A percentile compares a stretch with the other conserved stretches of the same genome.
phyloP scores from a whole-genome alignment of 2,113 vertebrate genomes.

The Pongo abelii region DNA sequence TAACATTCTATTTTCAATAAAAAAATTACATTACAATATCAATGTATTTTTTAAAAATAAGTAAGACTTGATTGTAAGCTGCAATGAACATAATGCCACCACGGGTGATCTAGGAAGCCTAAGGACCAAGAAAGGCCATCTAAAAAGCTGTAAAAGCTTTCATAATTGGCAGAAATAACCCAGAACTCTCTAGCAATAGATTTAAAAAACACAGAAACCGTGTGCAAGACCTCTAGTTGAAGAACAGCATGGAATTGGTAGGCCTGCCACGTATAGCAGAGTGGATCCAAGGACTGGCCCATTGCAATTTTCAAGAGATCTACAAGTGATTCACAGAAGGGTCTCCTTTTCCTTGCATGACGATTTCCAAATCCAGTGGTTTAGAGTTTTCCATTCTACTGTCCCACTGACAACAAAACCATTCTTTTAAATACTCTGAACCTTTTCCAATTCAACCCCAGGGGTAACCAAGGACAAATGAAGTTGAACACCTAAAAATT shows the following conservation, averaged over 20 bases:
- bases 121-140: not conserved
- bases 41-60: not conserved
- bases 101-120: not conserved
- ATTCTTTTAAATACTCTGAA: not conserved
- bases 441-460: not conserved
- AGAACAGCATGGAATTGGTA: not conserved
- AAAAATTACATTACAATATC: not conserved
- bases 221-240: not conserved
- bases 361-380: not conserved
- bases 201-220: not conserved
- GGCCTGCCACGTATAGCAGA: not conserved
- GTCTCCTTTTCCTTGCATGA: not conserved
- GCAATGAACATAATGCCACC: not conserved
- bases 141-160: slow-evolving; percentile 30
- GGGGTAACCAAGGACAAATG: not conserved
- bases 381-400: not conserved
- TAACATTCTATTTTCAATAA: slow-evolving; percentile 1
- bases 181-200: not conserved
- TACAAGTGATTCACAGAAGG: not conserved
- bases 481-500: not conserved
- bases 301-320: not conserved
- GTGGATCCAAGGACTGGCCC: not conserved
- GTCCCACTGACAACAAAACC: not conserved
- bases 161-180: not conserved
- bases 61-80: not conserved